phyloP scores from a whole-genome alignment of 2,113 vertebrate genomes.

The Gymnobelideus leadbeateri region DNA sequence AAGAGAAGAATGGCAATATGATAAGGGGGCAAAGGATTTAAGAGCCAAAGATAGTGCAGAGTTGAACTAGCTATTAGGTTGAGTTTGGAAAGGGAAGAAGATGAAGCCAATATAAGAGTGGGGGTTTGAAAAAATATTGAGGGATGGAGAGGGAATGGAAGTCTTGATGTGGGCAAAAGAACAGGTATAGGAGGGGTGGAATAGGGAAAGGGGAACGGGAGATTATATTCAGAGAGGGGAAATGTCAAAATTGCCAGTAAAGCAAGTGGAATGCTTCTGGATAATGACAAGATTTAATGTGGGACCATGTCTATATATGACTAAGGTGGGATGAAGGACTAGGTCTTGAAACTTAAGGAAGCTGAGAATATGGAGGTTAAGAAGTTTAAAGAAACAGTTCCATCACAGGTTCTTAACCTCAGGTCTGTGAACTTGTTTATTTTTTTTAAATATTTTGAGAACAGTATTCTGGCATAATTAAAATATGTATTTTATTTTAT shows the following conservation, averaged over 20 bases:
- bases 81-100: background rate
- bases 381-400: background rate
- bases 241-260: background rate
- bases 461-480: background rate
- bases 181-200: background rate
- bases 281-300: background rate
- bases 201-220: background rate
- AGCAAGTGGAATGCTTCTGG: background rate
- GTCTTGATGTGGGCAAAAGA: background rate
- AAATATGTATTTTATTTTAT: background rate
- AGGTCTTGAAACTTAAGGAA: background rate
- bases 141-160: background rate
- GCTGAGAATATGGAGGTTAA: background rate
- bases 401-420: background rate
- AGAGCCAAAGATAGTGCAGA: background rate
- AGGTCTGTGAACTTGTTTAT: too few relatives aligned
- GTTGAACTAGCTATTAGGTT: background rate
- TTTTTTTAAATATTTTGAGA: background rate
- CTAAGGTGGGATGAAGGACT: background rate
- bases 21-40: background rate
- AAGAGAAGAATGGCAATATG: background rate
- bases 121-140: background rate
- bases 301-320: background rate
- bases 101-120: background rate
- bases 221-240: background rate